These are phyloP conservation scores for Trachelus iudaicus DNA, from an alignment of 2,888 invertebrate species.

Conservation along the genomic window DNA sequence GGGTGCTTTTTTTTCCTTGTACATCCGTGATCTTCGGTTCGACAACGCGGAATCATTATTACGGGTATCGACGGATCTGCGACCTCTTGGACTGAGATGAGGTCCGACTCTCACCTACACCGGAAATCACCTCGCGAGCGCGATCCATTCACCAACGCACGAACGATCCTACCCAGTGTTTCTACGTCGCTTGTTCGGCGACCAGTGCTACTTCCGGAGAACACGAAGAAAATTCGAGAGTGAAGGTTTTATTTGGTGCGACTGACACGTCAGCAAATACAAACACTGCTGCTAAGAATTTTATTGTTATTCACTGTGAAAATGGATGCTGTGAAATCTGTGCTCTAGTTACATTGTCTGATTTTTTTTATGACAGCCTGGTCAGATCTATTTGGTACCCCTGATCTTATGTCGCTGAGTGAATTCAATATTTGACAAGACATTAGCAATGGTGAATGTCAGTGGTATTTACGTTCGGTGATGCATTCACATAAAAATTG, in stretches of 20 bases:
- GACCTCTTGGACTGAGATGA: not conserved
- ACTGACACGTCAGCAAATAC: not conserved
- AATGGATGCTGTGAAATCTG: not conserved
- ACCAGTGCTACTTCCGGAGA: not conserved
- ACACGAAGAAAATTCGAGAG: not conserved
- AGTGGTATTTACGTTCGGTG: not conserved
- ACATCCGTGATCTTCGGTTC: not conserved
- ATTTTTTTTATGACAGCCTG: not conserved
- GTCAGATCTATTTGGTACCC: not conserved
- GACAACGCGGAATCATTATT: not conserved
- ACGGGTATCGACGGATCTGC: not conserved
- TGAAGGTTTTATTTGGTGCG: not conserved
- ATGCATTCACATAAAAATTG: not conserved
- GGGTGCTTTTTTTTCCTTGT: not conserved
- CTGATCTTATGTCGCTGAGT: not conserved
- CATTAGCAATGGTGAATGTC: not conserved
- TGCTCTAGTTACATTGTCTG: not conserved
- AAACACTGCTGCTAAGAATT: not conserved
- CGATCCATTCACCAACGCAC: not conserved
- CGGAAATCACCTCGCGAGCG: conserved; percentile 1
- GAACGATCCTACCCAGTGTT: not conserved
- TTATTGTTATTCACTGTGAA: not conserved
- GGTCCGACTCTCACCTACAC: not conserved
- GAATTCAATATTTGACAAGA: not conserved
- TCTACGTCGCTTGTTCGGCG: not conserved